These are phyloP conservation scores for Apeira syringaria DNA, from an alignment of 2,888 invertebrate genomes.

Conservation along the genomic window DNA sequence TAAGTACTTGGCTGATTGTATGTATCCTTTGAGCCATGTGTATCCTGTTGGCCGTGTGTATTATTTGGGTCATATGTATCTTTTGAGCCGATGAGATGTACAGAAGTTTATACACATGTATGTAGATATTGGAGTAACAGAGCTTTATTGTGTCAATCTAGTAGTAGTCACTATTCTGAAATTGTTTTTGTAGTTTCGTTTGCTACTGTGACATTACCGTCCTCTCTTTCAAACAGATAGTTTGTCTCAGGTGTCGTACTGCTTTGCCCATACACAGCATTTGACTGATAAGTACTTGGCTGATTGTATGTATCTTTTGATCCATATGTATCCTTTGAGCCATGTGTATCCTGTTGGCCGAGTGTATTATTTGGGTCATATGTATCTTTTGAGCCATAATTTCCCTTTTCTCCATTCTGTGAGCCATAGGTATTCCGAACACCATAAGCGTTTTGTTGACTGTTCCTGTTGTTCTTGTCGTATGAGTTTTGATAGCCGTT, in stretches of 20 bases:
- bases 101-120: too few species aligned
- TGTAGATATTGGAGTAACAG: too few species aligned
- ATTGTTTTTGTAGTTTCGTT: conserved; percentile 65
- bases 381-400: conserved; percentile 5
- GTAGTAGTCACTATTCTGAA: too few species aligned
- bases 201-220: conserved; percentile 65
- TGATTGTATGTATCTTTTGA: conserved; percentile 34
- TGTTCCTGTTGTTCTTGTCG: neutral
- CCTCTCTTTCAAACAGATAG: conserved; percentile 81
- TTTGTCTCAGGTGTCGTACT: conserved; percentile 77
- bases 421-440: too few species aligned
- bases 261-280: conserved; percentile 36
- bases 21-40: conserved; percentile 27
- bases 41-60: too few species aligned
- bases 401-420: too few species aligned
- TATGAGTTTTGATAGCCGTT: conserved; percentile 7
- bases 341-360: conserved; percentile 20
- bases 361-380: conserved; percentile 7
- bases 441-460: conserved; percentile 19
- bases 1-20: conserved; percentile 31
- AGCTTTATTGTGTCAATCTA: too few species aligned
- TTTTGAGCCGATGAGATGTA: too few species aligned
- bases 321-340: conserved; percentile 17
- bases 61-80: conserved; percentile 6
- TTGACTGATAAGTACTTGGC: conserved; percentile 20